Evolutionary conservation across 2,888 invertebrate genomes (phyloP), one percentile per base, ranked within the genome.

Genomic region (Notocelia uddmanniana): DNA sequence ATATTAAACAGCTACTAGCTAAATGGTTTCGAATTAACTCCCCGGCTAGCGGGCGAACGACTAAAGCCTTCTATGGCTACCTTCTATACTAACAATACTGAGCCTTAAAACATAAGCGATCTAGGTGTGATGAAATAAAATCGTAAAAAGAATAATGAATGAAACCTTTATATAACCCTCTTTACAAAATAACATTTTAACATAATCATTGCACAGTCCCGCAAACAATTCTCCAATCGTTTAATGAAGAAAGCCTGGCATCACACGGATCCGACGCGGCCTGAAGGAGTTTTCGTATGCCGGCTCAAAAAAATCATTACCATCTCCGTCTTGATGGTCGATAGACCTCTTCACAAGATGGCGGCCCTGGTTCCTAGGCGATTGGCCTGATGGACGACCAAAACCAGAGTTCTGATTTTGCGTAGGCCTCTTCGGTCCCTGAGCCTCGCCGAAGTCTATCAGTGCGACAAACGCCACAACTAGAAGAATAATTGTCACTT

Each of bases 171-270:
- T 60, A 34, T 60, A 68, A 68, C 50, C 60, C 54, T 63, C 74
- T 73, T 69, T 64, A 59, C 34, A 74, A 71, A 52, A 72, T 64
- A 59, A 57, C 59, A 34, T 55, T 23, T 50, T 50, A 31, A n/a
- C n/a, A n/a, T n/a, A n/a, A 62, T 70, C 45, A 75, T 73, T 75
- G 72, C 75, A 73, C 71, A 23, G 68, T 13, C 66, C 74, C 74
- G 26, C 8, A 23, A 23, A 45, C n/a, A 45, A 13, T 45, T 19
- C 19, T 13, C 2, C 6, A 60, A 62, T 26, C 19, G n/a, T 52
- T 79, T 77, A 91, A 76, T 90, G 90, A 2, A 90, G 85, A 63
- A 79, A 91, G 8, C 87, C 91, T 64, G 90, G 90, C 70, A 90
- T 55, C 11, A 87, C 82, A 0, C 90, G 85, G 23, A 91, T 89